Evolutionary conservation across 2,797 vertebrate genomes (phyloP), one percentile per base, ranked within the genome.

Genomic region (Echeneis naucrates): DNA sequence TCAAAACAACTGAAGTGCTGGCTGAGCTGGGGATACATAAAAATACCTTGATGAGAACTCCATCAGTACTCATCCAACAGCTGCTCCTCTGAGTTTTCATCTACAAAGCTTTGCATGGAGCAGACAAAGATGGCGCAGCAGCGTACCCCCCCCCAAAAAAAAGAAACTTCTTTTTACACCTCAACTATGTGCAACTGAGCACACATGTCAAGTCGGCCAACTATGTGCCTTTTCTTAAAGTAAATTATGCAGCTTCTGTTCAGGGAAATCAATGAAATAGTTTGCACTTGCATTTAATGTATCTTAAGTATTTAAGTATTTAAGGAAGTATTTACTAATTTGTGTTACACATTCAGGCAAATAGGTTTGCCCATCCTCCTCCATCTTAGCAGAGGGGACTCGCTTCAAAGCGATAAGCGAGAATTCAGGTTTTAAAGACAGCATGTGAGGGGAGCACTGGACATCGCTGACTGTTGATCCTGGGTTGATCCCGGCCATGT

Each of bases 21-120:
- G 66, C 75, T 69, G 59, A 88, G 72, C 64, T 64, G 81, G 59
- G 11, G n/a, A 54, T 59, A 24, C 64, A 75, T 79, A 66, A 78
- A 80, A 80, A 74, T 30, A 27, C 57, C 52, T 81, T 78, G 73
- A 67, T 48, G 54, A 80, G 47, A 63, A 61, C 50, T 68, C 50
- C 24, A 37, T 72, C 24, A 1, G 60, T 63, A 40, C 57, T 60
- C 32, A 75, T 63, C 32, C 68, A 69, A 72, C 59, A 45, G 45
- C 42, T 47, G 62, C 38, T 67, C 50, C 30, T 53, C 17, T 50
- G 14, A 38, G 16, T 38, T 13, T 38, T 40, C 13, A 40, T 40
- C 0, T 40, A 40, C 13, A 40, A 40, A 40, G 14, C 38, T 40
- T 40, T 40, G 38, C 13, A 40, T 16, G 14, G 14, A 40, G 14